Evolutionary conservation across 2,113 vertebrate species (phyloP).

Genomic region (Lagopus muta): DNA sequence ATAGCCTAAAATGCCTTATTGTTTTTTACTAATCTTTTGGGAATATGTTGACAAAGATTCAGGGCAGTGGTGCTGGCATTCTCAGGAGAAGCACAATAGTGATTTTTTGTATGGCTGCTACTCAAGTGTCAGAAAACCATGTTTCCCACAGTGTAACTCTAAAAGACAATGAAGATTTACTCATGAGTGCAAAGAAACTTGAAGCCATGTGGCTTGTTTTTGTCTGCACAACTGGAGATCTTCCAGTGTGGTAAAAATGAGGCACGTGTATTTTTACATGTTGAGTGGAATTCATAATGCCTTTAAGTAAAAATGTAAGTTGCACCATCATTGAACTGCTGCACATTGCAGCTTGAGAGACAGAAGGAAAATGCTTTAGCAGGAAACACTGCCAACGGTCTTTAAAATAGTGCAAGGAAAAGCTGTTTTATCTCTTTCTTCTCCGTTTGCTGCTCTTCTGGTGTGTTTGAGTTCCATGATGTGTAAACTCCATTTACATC

Average conservation of each 20-base stretch:
- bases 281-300: neutral
- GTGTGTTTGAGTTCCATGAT: neutral
- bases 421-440: neutral
- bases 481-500: neutral
- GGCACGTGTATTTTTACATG: neutral
- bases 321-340: slow-evolving; percentile 4
- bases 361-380: neutral
- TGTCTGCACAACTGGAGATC: neutral
- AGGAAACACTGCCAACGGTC: neutral
- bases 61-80: neutral
- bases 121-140: neutral
- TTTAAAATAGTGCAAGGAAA: neutral
- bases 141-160: neutral
- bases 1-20: neutral
- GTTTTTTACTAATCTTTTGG: neutral
- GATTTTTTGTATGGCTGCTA: neutral
- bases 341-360: neutral
- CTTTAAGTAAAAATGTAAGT: neutral
- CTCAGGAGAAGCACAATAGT: neutral
- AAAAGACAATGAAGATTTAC: neutral
- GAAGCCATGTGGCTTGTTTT: neutral
- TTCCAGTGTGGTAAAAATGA: neutral
- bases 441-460: neutral
- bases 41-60: neutral
- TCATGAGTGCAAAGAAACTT: neutral